These are phyloP conservation scores for Apostichopus californicus DNA, from an alignment of 35 echinoderm and acorn worm species.

Conservation along the genomic window DNA sequence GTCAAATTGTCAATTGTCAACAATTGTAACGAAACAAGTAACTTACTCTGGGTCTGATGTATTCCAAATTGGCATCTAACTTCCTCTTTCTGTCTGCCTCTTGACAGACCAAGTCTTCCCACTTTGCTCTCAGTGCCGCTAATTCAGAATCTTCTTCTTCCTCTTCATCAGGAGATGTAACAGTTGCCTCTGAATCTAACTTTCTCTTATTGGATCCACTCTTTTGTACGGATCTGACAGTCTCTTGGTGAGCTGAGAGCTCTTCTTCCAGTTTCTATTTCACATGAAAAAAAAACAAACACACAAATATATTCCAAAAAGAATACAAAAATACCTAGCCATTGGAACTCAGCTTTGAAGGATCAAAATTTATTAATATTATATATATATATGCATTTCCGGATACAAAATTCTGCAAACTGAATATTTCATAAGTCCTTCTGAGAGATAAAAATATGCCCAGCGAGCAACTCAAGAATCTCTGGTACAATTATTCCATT, in stretches of 20 bases:
- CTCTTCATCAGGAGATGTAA: slow-evolving; percentile 41
- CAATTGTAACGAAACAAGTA: background rate
- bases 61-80: slow-evolving; percentile 84
- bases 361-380: too few relatives aligned
- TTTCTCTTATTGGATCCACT: slow-evolving; percentile 65
- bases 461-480: too few relatives aligned
- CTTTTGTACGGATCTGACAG: slow-evolving; percentile 84
- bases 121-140: slow-evolving; percentile 71
- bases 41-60: slow-evolving; percentile 82
- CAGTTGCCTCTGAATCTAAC: background rate
- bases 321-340: background rate
- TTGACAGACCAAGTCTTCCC: slow-evolving; percentile 83
- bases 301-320: background rate
- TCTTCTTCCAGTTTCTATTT: slow-evolving; percentile 96
- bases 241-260: slow-evolving; percentile 90
- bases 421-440: too few relatives aligned
- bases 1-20: too few relatives aligned
- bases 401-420: too few relatives aligned
- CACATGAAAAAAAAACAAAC: slow-evolving; percentile 19
- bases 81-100: slow-evolving; percentile 87
- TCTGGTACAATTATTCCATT: too few relatives aligned
- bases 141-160: slow-evolving; percentile 75
- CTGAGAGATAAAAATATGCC: too few relatives aligned
- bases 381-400: too few relatives aligned
- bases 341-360: background rate